Conservation (phyloP, 2,113 vertebrate genomes). For the Mormyrus iriodes region DNA sequence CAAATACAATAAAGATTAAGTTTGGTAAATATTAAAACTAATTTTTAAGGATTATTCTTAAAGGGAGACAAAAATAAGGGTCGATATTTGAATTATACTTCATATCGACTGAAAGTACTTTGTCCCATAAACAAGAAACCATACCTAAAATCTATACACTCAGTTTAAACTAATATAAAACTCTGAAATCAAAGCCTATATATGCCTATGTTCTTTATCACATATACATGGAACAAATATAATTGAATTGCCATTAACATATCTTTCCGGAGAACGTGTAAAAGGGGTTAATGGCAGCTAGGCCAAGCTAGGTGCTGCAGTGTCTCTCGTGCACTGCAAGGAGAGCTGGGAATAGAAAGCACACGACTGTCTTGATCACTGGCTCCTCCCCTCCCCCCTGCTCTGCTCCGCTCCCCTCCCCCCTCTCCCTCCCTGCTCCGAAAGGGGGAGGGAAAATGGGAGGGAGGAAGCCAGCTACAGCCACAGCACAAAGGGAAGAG, state of each 20-base stretch:
- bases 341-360: neutral
- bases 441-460: conserved; percentile 7
- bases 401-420: conserved; percentile 1
- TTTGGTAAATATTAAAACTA: neutral
- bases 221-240: neutral
- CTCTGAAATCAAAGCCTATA: neutral
- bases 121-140: neutral
- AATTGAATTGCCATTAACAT: neutral
- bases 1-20: neutral
- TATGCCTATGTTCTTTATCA: neutral
- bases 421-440: neutral
- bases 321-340: neutral
- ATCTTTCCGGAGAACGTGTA: neutral
- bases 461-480: conserved; percentile 16
- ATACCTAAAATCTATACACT: neutral
- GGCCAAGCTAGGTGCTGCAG: neutral
- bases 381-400: neutral
- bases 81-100: neutral
- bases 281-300: neutral
- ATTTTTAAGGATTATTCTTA: neutral
- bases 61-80: neutral
- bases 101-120: neutral
- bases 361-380: neutral
- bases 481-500: conserved; percentile 6
- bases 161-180: neutral